These are phyloP conservation scores for Micrastur ruficollis DNA, from an alignment of 2,797 vertebrate genomes.

Conservation along the genomic window DNA sequence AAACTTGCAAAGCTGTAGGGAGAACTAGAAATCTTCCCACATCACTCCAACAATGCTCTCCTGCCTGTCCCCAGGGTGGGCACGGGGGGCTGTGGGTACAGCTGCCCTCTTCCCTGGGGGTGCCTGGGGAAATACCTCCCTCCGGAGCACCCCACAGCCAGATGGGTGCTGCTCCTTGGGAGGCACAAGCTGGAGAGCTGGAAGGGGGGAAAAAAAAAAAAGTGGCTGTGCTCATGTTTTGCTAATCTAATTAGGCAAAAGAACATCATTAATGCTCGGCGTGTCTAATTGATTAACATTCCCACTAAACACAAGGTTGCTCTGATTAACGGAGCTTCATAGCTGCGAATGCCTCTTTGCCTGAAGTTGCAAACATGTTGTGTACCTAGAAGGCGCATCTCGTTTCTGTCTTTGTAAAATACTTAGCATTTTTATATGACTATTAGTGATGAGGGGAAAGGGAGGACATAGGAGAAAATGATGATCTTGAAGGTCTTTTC, in stretches of 20 bases:
- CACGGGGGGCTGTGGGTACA: not conserved
- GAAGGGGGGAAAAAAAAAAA: not conserved
- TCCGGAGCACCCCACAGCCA: not conserved
- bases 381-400: not conserved
- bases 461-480: not conserved
- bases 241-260: slow-evolving; percentile 59
- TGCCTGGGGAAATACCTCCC: not conserved
- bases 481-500: too few species aligned
- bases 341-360: not conserved
- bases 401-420: not conserved
- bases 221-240: not conserved
- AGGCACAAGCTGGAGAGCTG: not conserved
- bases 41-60: rapidly evolving
- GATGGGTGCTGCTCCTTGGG: not conserved
- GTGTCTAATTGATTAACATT: slow-evolving; percentile 50
- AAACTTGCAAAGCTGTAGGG: not conserved
- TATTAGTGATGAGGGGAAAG: not conserved
- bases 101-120: not conserved
- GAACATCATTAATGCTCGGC: slow-evolving; percentile 5
- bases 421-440: not conserved
- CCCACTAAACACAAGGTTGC: not conserved
- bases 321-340: not conserved
- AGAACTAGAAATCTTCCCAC: not conserved
- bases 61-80: not conserved
- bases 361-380: not conserved